Conservation (phyloP, 2,888 invertebrate species). For the Ochlodes sylvanus region DNA sequence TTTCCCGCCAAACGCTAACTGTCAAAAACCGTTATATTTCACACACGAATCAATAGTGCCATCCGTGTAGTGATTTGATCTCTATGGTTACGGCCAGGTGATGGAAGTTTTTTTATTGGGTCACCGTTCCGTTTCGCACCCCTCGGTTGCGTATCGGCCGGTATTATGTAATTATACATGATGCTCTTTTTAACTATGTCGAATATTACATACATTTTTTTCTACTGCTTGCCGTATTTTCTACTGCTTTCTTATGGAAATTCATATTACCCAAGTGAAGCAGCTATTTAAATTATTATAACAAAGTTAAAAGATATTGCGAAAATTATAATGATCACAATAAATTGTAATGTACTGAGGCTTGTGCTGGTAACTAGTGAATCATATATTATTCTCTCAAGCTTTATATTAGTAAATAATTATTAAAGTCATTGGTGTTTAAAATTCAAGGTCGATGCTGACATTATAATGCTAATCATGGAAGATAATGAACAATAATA, state of each 20-base stretch:
- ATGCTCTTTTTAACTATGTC: conserved; percentile 42
- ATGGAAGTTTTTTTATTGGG: conserved; percentile 61
- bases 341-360: no score
- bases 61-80: conserved; percentile 79
- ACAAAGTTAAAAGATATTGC: no score
- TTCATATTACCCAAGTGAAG: no score
- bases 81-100: conserved; percentile 83
- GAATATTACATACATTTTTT: not conserved
- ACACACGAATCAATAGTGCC: conserved; percentile 61
- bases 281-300: no score
- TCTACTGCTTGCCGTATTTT: not conserved
- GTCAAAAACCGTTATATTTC: conserved; percentile 64
- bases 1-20: conserved; percentile 5
- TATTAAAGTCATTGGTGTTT: conserved; percentile 14
- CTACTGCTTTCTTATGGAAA: not conserved
- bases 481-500: conserved; percentile 25
- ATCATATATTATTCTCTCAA: not conserved
- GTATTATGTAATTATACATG: conserved; percentile 54
- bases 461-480: conserved; percentile 27
- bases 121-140: conserved; percentile 57
- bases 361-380: no score
- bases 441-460: conserved; percentile 28
- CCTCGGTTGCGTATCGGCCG: conserved; percentile 45
- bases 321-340: no score
- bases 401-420: not conserved